These are phyloP conservation scores for Microtus montanus DNA, from an alignment of 2,113 vertebrate genomes.

Conservation along the genomic window DNA sequence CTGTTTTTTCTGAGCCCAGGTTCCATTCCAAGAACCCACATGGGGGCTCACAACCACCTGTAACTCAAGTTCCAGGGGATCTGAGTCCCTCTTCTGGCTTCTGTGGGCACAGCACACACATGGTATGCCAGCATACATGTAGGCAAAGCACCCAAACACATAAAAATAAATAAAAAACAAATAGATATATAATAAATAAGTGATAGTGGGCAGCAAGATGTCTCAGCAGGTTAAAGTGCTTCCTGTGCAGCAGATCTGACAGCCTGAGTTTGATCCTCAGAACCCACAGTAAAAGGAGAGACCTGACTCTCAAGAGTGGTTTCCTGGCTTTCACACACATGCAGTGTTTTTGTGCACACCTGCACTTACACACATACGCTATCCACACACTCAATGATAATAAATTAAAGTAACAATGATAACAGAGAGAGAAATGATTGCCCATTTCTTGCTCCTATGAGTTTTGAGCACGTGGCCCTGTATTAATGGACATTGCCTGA, in stretches of 20 bases:
- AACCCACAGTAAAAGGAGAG: neutral
- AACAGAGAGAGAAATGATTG: accelerated
- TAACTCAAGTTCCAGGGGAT: neutral
- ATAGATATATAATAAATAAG: neutral
- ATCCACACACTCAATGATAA: neutral
- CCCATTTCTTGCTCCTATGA: accelerated
- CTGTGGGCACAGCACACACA: neutral
- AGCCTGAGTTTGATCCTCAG: neutral
- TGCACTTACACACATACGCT: neutral
- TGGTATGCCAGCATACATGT: neutral
- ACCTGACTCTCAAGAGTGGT: neutral
- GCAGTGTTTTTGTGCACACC: neutral
- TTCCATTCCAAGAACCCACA: neutral
- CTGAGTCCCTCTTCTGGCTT: neutral
- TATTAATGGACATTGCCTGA: neutral
- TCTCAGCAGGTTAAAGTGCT: neutral
- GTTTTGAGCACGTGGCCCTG: neutral
- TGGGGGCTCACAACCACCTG: neutral
- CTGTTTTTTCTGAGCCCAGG: too few species aligned
- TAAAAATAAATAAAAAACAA: neutral
- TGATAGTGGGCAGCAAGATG: neutral
- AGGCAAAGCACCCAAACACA: neutral
- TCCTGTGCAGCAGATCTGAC: neutral
- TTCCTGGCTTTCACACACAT: neutral
- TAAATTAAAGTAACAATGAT: neutral